phyloP scores from a whole-genome alignment of 1,140 invertebrate genomes.

The Drosophila bocki region DNA sequence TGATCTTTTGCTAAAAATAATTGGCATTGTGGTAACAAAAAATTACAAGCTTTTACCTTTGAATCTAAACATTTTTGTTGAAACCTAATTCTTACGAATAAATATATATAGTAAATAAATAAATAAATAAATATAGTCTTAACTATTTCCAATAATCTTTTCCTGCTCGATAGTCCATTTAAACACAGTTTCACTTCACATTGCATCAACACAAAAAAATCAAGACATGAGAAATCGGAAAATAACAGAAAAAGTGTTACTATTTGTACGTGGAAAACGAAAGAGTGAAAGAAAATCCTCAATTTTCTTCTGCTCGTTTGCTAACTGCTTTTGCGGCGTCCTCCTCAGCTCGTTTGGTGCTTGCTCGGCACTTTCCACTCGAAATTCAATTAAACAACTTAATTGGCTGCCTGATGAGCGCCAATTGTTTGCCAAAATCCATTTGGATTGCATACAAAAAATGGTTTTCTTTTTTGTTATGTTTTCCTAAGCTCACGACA shows the following conservation, averaged over 20 bases:
- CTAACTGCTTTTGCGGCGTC: conserved; percentile 43
- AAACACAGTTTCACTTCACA: neutral
- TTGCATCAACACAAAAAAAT: conserved; percentile 1
- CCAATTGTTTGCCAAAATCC: conserved; percentile 52
- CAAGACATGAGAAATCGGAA: conserved; percentile 8
- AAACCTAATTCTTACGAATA: neutral
- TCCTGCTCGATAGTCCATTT: neutral
- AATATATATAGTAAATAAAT: no score
- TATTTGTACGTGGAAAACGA: neutral
- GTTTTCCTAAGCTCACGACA: conserved; percentile 1
- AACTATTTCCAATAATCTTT: neutral
- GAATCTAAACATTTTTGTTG: neutral
- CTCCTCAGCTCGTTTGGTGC: conserved; percentile 27
- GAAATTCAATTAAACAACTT: conserved; percentile 69
- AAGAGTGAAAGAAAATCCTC: conserved; percentile 1
- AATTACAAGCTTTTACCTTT: neutral
- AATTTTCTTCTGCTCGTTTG: conserved; percentile 25
- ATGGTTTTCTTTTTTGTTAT: conserved; percentile 11
- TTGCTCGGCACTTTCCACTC: conserved; percentile 44
- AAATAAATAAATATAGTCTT: no score
- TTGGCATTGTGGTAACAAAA: neutral
- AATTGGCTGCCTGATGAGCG: conserved; percentile 71
- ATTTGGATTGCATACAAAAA: conserved; percentile 46
- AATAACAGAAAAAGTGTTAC: conserved; percentile 3
- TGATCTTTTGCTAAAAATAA: neutral